Evolutionary conservation across 2,888 invertebrate species (phyloP).

Genomic region (Cosmorhoe ocellata): DNA sequence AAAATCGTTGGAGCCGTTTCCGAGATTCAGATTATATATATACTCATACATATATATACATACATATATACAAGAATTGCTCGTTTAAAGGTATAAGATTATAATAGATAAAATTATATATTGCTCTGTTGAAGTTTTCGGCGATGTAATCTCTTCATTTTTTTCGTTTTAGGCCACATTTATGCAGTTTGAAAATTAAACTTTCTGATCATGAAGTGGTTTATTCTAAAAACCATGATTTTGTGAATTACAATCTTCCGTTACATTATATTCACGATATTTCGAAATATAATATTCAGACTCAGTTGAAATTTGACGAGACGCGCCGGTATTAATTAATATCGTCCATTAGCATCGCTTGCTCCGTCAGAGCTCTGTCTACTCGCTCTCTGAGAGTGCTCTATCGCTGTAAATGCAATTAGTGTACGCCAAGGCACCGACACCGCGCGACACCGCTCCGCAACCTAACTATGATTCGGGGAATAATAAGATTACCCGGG

Average conservation of each 20-base stretch:
- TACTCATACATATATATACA: too few relatives aligned
- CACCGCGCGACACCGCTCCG: constrained; percentile 65
- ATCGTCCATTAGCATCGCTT: constrained; percentile 78
- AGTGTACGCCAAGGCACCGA: constrained; percentile 62
- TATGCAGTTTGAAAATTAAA: too few relatives aligned
- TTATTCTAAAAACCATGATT: not conserved
- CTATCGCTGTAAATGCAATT: constrained; percentile 76
- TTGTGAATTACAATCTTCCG: not conserved
- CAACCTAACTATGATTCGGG: constrained; percentile 75
- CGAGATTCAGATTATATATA: too few relatives aligned
- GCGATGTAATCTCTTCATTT: too few relatives aligned
- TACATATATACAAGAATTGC: too few relatives aligned
- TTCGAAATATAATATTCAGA: constrained; percentile 58
- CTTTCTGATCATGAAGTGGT: too few relatives aligned
- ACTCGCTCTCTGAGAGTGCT: constrained; percentile 52
- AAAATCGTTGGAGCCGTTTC: too few relatives aligned
- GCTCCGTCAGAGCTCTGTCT: constrained; percentile 45
- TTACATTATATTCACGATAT: constrained; percentile 31
- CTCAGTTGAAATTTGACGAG: constrained; percentile 70
- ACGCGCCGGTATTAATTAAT: constrained; percentile 76
- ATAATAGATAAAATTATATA: too few relatives aligned
- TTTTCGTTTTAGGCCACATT: too few relatives aligned
- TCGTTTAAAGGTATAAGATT: too few relatives aligned
- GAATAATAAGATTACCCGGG: constrained; percentile 68
- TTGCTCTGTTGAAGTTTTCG: too few relatives aligned